phyloP scores from a whole-genome alignment of 2,113 vertebrate genomes.

The Pachycephala philippinensis region DNA sequence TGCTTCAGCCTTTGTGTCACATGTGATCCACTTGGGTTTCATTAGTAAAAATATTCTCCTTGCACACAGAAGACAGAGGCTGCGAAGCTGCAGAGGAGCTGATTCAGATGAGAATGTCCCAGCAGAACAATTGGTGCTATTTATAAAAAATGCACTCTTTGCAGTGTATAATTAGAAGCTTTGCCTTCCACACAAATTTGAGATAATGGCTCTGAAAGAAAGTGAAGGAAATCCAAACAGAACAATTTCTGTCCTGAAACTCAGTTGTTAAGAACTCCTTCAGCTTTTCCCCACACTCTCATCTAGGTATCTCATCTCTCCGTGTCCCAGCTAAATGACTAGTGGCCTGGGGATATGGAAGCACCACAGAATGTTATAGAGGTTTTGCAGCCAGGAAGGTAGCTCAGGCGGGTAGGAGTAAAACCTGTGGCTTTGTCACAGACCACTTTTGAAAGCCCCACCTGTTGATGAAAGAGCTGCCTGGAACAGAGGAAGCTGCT shows the following conservation, averaged over 20 bases:
- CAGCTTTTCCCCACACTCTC: neutral
- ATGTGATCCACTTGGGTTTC: neutral
- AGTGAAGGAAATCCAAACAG: conserved; percentile 15
- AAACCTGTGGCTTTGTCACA: neutral
- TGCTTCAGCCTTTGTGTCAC: neutral
- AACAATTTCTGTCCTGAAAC: neutral
- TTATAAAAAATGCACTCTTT: conserved; percentile 49
- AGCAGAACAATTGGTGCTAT: conserved; percentile 58
- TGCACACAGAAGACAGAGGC: neutral
- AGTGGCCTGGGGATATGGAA: neutral
- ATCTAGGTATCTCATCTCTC: neutral
- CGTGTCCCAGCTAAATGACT: neutral
- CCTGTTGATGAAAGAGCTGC: neutral
- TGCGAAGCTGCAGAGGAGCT: neutral
- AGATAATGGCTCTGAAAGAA: conserved; percentile 39
- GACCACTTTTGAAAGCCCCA: neutral
- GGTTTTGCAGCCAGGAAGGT: neutral
- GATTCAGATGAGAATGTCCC: conserved; percentile 49
- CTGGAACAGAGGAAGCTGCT: neutral
- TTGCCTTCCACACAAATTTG: conserved; percentile 35
- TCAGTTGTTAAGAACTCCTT: neutral
- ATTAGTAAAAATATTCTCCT: neutral
- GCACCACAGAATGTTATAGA: neutral
- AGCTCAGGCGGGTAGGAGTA: neutral
- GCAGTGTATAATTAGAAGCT: conserved; percentile 51